Evolutionary conservation across 2,797 vertebrate genomes (phyloP), one percentile per base, ranked within the genome.

Genomic region (Streptopelia turtur): DNA sequence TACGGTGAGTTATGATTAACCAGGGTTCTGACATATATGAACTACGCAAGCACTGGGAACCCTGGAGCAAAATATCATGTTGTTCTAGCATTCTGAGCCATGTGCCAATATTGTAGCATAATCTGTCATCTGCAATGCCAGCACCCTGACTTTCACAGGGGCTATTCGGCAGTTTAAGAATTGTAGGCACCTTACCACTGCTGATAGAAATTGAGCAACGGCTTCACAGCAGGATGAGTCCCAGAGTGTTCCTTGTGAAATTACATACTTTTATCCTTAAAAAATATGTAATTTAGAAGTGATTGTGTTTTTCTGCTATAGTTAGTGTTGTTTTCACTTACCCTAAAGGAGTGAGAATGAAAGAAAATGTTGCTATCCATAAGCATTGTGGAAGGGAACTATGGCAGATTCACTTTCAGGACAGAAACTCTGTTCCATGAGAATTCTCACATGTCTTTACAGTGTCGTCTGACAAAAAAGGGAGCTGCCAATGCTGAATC

Each of bases 191-290:
- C 97, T 96, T 35, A 5, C 86, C 76, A 84, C 96, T 89, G 90
- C 97, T 96, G 96, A 96, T 96, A 97, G 77, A 97, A 98, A 97
- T 55, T 96, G 93, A 96, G 97, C 96, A 97, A 97, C 89, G 91
- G 77, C 71, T 96, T 97, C 97, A 90, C 96, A 97, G 97, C 80
- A n/a, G 97, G 97, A 90, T 92, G 77, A 94, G 90, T 89, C 90
- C 39, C 71, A 37, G 95, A 96, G 93, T 83, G 87, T 74, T 97
- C 83, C 92, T 95, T 78, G 49, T 92, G 83, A 98, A 98, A 98
- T 97, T 96, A 96, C 69, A 97, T 95, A 96, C 93, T 97, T 97
- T 97, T 97, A 97, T 96, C 77, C 92, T 93, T 85, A 93, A 97
- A 97, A 97, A 96, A 95, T 37, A 94, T 91, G 83, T 96, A 81